These are phyloP conservation scores for Cyrtonyx montezumae DNA, from an alignment of 2,113 vertebrate species.

Conservation along the genomic window DNA sequence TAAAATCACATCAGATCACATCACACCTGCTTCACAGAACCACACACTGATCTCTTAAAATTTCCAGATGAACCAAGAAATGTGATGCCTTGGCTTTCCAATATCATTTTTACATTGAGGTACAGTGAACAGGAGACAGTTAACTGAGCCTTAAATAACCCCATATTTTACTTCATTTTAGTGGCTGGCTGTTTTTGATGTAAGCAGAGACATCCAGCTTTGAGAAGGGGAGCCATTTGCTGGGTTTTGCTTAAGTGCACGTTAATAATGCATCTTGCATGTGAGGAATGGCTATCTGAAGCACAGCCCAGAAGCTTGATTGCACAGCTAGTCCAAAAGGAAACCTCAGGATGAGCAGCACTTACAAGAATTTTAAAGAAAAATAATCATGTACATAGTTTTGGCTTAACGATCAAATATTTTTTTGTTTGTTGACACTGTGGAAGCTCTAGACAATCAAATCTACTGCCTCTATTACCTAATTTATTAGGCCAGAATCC, in stretches of 20 bases:
- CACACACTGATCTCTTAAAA: neutral
- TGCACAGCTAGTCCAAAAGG: neutral
- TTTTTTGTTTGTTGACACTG: neutral
- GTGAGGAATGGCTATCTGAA: neutral
- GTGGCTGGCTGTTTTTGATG: neutral
- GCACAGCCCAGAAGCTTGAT: neutral
- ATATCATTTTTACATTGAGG: neutral
- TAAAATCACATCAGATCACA: neutral
- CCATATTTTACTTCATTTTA: neutral
- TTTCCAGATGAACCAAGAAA: neutral
- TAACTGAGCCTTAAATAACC: conserved; percentile 18
- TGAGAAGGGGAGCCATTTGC: neutral
- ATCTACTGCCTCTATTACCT: neutral
- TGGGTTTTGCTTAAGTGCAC: neutral
- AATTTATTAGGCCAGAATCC: neutral
- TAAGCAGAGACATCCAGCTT: neutral
- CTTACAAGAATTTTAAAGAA: neutral
- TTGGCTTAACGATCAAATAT: neutral
- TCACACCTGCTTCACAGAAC: neutral
- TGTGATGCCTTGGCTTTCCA: neutral
- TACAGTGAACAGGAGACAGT: neutral
- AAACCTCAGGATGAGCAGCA: neutral
- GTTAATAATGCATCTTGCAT: neutral
- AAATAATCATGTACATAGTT: neutral
- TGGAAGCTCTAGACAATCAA: neutral